Base-by-base conservation (phyloP, 2,888 invertebrate genomes). In the Caenorhabditis imperialis region DNA sequence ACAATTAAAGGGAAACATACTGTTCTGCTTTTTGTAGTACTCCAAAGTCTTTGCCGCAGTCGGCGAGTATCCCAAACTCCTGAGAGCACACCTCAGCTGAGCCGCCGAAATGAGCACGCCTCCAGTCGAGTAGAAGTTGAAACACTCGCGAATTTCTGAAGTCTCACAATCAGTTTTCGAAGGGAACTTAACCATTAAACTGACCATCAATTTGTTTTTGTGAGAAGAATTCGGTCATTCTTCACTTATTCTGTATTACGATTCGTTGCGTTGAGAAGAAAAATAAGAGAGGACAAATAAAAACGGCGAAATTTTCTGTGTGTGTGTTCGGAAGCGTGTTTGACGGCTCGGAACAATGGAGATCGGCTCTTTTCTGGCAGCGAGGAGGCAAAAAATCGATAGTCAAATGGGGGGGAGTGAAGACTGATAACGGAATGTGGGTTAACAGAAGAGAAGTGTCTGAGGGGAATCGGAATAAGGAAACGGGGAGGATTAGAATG, bases 91-190 rank as follows among this genome's bases (percentile, higher is more conserved):
- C 54, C 80, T 48, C 54, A 81, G 20, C 44, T 81, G 80, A 0
- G 80, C 47, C 2, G 76, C 62, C 8, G 74, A 69, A 16, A 55
- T 51, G 14, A 81, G 53, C 1, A 65, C 33, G 2, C 77, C 78
- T 6, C 76, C 54, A 8, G 62, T 50, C 25, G 71, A 73, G 33
- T 81, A 81, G 38, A 78, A 61, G 54, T 81, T 81, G 67, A 81
- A 81, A 38, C 80, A 81, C 55, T 81, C 78, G 12, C 80, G 74
- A 30, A 81, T 76, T 60, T 81, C 80, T 80, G 61, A 5, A 67
- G 61, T 16, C 5, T 23, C 6, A 18, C 6, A 7, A 33, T 14
- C 7, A 22, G 16, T 25, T 2, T 18, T 42, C 20, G 12, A 47
- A 6, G 14, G 33, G 23, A 37, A 22, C 16, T 20, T 51, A 23